phyloP scores from a whole-genome alignment of 35 echinoderm and acorn worm genomes.

The Eucidaris tribuloides region DNA sequence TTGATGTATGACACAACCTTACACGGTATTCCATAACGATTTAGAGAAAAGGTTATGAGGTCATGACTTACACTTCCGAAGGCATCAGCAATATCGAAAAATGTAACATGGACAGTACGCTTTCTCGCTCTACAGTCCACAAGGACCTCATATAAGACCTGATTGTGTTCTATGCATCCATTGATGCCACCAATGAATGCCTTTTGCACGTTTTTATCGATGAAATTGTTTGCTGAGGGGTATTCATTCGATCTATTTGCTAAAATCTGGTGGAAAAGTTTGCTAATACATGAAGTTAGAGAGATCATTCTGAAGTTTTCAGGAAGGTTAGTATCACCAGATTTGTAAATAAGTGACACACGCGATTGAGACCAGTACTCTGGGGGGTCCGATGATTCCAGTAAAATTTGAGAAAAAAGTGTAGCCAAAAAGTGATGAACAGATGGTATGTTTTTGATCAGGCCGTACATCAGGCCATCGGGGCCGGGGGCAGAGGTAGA shows the following conservation, averaged over 20 bases:
- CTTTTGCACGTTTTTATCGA: conserved; percentile 21
- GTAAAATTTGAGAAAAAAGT: too few relatives aligned
- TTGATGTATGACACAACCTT: conserved; percentile 6
- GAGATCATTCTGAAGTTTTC: conserved; percentile 35
- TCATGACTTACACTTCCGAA: conserved; percentile 25
- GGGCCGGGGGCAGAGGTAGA: too few relatives aligned
- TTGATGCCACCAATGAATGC: conserved; percentile 27
- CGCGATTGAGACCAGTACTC: too few relatives aligned
- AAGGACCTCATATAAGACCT: not conserved
- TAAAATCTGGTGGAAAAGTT: conserved; percentile 28
- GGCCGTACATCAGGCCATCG: too few relatives aligned
- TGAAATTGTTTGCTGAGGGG: not conserved
- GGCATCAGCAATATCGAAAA: conserved; percentile 36
- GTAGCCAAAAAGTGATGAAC: too few relatives aligned
- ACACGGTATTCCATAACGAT: not conserved
- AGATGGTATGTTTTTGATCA: too few relatives aligned
- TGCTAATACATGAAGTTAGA: conserved; percentile 25
- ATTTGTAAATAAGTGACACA: too few relatives aligned
- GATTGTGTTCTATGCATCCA: conserved; percentile 29
- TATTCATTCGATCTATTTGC: not conserved
- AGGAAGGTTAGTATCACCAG: not conserved
- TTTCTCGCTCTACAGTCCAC: not conserved
- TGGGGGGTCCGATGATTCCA: too few relatives aligned
- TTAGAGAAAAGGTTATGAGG: too few relatives aligned
- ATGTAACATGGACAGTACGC: not conserved